phyloP scores from a whole-genome alignment of 2,113 vertebrate genomes.

The Syrrhaptes paradoxus region DNA sequence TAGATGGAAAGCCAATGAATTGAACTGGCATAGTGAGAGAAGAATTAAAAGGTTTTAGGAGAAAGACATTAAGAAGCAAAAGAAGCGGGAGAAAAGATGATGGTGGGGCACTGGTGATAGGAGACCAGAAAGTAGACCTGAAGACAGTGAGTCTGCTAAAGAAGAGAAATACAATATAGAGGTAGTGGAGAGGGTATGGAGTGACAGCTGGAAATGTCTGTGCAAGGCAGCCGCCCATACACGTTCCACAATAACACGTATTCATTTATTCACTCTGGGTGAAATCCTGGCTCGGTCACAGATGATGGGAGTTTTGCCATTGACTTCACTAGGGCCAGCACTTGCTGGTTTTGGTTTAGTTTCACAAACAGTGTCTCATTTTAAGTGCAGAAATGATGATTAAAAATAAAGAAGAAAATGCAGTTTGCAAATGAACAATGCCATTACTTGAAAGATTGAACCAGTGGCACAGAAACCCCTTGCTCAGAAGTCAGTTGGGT shows the following conservation, averaged over 20 bases:
- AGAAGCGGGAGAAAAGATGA: neutral
- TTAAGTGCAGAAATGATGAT: neutral
- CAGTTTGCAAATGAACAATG: neutral
- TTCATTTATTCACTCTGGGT: neutral
- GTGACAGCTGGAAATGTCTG: neutral
- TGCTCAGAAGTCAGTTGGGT: neutral
- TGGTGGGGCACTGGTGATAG: neutral
- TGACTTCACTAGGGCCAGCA: neutral
- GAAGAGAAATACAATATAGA: neutral
- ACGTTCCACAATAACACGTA: neutral
- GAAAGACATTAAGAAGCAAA: neutral
- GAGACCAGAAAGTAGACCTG: neutral
- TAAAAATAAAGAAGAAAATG: slow-evolving; percentile 3
- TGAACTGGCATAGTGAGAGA: neutral
- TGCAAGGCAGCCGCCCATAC: neutral
- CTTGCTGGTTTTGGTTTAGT: neutral
- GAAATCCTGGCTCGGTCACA: neutral
- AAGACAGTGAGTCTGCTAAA: neutral
- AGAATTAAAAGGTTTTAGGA: neutral
- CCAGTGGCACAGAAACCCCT: neutral
- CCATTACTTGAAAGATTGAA: neutral
- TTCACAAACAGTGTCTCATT: neutral
- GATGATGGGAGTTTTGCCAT: neutral
- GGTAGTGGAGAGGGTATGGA: neutral
- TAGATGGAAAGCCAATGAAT: neutral